Percentiles rank a stretch among this genome's conserved stretches.
These are phyloP conservation scores for Sceloporus tristichus DNA, from an alignment of 2,113 vertebrate genomes.

Conservation along the genomic window DNA sequence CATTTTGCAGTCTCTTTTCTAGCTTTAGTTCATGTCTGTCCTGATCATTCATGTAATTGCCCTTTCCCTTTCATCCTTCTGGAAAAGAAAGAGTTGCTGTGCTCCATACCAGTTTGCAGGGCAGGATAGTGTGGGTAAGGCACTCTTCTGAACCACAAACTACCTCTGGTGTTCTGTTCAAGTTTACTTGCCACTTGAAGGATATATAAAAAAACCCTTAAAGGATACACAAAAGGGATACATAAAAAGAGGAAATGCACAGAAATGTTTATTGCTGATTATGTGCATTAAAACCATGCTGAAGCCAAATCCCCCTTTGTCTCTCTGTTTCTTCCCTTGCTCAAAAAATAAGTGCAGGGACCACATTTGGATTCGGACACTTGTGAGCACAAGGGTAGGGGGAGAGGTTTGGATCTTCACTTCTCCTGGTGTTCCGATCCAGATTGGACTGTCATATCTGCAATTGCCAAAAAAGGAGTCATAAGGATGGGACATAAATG, in stretches of 20 bases:
- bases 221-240: accelerated
- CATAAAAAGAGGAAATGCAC: neutral
- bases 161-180: too few species aligned
- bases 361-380: neutral
- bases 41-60: neutral
- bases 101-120: too few species aligned
- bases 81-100: too few species aligned
- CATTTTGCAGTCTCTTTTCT: neutral
- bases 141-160: too few species aligned
- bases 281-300: neutral
- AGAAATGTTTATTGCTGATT: neutral
- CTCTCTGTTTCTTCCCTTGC: neutral
- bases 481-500: neutral
- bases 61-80: too few species aligned
- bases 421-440: neutral
- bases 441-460: neutral
- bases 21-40: neutral
- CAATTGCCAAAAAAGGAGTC: neutral
- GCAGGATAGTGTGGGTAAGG: too few species aligned
- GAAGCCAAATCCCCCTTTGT: neutral
- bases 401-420: neutral
- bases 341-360: neutral
- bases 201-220: too few species aligned
- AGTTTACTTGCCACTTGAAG: too few species aligned
- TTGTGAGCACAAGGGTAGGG: neutral